Base-by-base conservation (phyloP, 2,113 vertebrate species). In the Peucedramus taeniatus region DNA sequence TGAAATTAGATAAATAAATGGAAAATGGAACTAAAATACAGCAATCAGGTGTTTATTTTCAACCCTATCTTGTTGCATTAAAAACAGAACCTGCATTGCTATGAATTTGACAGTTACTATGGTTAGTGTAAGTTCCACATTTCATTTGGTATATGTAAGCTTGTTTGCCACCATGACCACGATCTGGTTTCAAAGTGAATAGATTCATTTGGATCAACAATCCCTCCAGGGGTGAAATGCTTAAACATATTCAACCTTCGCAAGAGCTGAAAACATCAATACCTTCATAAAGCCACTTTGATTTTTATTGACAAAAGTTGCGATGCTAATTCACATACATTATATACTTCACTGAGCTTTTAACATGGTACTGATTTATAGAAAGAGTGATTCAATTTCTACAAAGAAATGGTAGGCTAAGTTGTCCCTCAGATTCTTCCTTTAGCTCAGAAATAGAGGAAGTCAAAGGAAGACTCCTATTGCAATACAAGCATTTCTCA, bases 211-310 rank as follows among this genome's bases (percentile, higher is more conserved):
- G 92, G 86, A 95, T 97, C 96, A 97, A 96, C 96, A 97, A 31
- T 97, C 76, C 93, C 94, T 95, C 75, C 75, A 90, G 96, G 97
- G 87, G 90, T 95, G n/a, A 97, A 97, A 96, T 89, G 64, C 71
- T 97, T 97, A 94, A 97, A 97, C 50, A 80, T 96, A 97, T 97
- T 98, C 97, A 97, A 97, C 94, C 90, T 96, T 95, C 72, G 7
- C 69, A 97, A 96, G 94, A 94, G 82, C 94, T 94, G 87, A 95
- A 97, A 97, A 97, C 93, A 95, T 98, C 97, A 96, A 98, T 98
- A 98, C 78, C 81, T 97, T 97, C 97, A 98, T 98, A 98, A 98
- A 97, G 95, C 82, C 84, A 86, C 97, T 98, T 97, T 97, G 98
- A 98, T 98, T 97, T 97, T 89, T 97, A 98, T 98, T 97, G 97